phyloP scores from a whole-genome alignment of 2,888 invertebrate species.

The Mythimna albipuncta region DNA sequence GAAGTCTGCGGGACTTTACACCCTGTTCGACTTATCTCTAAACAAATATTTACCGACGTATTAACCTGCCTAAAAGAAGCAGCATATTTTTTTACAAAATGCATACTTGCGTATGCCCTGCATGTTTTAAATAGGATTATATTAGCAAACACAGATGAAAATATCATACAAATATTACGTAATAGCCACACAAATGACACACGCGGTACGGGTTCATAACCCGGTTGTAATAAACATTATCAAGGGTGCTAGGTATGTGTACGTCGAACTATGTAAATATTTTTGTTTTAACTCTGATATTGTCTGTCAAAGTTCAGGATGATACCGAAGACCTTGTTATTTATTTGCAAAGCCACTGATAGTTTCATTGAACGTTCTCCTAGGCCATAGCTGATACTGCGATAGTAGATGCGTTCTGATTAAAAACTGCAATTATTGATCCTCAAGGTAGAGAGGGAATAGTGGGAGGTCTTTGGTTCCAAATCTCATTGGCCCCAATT shows the following conservation, averaged over 20 bases:
- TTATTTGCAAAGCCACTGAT: slow-evolving; percentile 70
- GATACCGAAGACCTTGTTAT: slow-evolving; percentile 78
- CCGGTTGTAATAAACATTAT: slow-evolving; percentile 72
- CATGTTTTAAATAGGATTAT: slow-evolving; percentile 28
- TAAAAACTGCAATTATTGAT: not conserved
- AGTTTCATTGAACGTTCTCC: slow-evolving; percentile 49
- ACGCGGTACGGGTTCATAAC: slow-evolving; percentile 61
- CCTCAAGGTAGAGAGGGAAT: too few species aligned
- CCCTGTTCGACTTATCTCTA: too few species aligned
- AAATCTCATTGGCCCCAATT: not conserved
- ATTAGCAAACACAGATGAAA: slow-evolving; percentile 27
- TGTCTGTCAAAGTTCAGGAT: slow-evolving; percentile 80
- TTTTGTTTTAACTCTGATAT: slow-evolving; percentile 79
- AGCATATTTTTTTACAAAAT: not conserved
- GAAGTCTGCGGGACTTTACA: too few species aligned
- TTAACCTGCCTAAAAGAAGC: too few species aligned
- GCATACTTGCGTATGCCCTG: not conserved
- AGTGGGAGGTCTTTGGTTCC: not conserved
- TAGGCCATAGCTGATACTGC: slow-evolving; percentile 36
- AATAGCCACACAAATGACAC: slow-evolving; percentile 61
- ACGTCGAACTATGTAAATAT: slow-evolving; percentile 77
- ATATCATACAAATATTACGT: slow-evolving; percentile 69
- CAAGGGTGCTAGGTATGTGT: slow-evolving; percentile 66
- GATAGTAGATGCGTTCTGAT: not conserved
- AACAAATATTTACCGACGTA: too few species aligned